Conservation (phyloP, 2,888 invertebrate genomes). For the Cephus pygmeus region DNA sequence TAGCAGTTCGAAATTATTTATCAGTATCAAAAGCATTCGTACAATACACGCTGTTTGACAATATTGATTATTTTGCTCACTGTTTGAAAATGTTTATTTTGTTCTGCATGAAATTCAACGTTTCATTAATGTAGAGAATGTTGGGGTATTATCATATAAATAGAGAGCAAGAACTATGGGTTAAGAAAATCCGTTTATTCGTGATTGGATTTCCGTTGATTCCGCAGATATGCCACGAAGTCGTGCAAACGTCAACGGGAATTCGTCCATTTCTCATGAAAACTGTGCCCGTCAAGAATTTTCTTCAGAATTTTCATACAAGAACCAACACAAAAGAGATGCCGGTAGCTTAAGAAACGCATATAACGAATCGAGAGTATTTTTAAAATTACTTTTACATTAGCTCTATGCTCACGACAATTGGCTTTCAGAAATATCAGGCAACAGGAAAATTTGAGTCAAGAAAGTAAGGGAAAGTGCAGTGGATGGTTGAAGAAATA, state of each 20-base stretch:
- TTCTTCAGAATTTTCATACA: background rate
- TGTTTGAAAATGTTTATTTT: background rate
- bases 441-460: too few species aligned
- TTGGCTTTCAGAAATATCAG: background rate
- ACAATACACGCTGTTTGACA: background rate
- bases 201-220: constrained; percentile 52
- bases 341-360: background rate
- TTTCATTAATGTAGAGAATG: background rate
- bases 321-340: background rate
- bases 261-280: background rate
- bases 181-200: constrained; percentile 55
- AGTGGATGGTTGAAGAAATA: background rate
- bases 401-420: background rate
- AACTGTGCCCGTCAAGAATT: background rate
- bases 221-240: constrained; percentile 46
- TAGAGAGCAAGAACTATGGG: constrained; percentile 16
- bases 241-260: constrained; percentile 7
- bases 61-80: background rate
- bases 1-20: background rate
- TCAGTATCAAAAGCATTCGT: background rate
- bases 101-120: background rate
- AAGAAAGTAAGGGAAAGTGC: background rate
- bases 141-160: background rate
- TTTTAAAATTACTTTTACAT: background rate
- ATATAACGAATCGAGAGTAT: background rate